Conservation (phyloP, 2,888 invertebrate genomes). For the Rhyacophila evoluta region DNA sequence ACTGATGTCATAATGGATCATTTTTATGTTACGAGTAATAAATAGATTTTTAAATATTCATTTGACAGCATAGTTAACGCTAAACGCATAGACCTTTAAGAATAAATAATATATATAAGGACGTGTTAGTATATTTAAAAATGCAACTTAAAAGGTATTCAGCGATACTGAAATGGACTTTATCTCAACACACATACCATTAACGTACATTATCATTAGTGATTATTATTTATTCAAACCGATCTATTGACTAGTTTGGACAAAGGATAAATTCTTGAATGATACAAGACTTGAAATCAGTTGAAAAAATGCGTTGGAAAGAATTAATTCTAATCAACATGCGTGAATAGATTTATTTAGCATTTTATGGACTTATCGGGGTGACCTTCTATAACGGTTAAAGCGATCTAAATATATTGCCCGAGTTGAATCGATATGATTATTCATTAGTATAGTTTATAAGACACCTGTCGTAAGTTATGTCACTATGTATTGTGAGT, state of each 20-base stretch:
- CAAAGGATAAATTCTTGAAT: conserved; percentile 16
- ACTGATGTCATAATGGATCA: neutral
- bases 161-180: neutral
- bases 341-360: neutral
- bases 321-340: conserved; percentile 1
- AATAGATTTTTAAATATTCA: neutral
- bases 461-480: neutral
- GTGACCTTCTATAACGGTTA: neutral
- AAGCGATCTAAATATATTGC: neutral
- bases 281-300: neutral
- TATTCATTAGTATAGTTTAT: neutral
- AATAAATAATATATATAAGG: neutral
- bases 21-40: neutral
- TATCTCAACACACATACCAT: neutral
- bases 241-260: neutral
- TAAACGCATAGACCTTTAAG: neutral
- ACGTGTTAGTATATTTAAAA: neutral
- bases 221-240: neutral
- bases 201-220: neutral
- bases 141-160: neutral
- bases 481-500: neutral
- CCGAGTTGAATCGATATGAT: neutral
- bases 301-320: neutral
- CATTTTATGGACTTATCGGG: neutral
- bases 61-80: neutral